Evolutionary conservation across 1,140 invertebrate species (phyloP), one percentile per base, ranked within the genome.

Genomic region (Drosophila ohnishii): DNA sequence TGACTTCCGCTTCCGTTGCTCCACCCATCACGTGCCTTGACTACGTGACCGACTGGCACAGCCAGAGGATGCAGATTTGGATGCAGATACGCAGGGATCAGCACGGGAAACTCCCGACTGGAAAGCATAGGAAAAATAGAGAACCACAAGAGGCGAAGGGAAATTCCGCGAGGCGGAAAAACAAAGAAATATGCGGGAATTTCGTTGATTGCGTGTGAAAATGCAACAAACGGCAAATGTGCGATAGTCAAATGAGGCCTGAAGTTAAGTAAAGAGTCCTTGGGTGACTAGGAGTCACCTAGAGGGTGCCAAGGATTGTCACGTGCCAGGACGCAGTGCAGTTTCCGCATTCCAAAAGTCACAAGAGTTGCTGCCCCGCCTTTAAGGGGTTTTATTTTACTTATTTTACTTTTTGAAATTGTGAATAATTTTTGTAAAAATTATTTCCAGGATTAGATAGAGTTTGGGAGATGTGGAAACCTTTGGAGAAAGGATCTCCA

Each of bases 191-290:
- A 60, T 75, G 73, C 45, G 74, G 75, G 58, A 77, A 80, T 59
- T 76, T 60, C 57, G 37, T 30, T 53, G 48, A 75, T 80, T 80
- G 78, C 78, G 78, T 80, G 78, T 76, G 78, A 76, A 71, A 80
- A 80, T 75, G 61, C 78, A 80, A 76, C 64, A 40, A 16, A 16
- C 10, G 48, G 28, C 47, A 35, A 58, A 59, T 60, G 56, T 55
- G 56, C 50, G 62, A 67, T 75, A 75, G 74, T 73, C 70, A 74
- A 42, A 55, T 73, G 69, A 65, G 73, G 61, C 70, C 51, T 40
- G 51, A 57, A 28, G 25, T 28, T 28, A 28, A 28, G 25, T 28
- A 28, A 5, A 28, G 25, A 28, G 25, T 28, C 5, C 25, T 28
- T 28, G 25, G 25, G 5, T 28, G 6, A 28, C 25, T 28, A 28